These are phyloP conservation scores for Trachelipus rathkii DNA, from an alignment of 1,140 invertebrate genomes.

Conservation along the genomic window DNA sequence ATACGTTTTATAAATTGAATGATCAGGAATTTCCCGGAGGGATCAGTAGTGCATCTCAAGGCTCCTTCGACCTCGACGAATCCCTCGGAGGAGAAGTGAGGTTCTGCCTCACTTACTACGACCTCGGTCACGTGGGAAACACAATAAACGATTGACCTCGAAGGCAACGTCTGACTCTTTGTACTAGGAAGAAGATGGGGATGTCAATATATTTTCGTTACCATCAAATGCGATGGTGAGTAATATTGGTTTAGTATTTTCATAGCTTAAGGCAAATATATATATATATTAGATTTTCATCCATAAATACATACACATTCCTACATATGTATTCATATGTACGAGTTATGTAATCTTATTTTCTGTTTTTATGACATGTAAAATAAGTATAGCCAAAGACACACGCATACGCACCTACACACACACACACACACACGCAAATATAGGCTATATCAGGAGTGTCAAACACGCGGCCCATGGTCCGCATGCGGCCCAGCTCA, in stretches of 20 bases:
- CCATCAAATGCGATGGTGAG: conserved; percentile 39
- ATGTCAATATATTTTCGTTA: conserved; percentile 45
- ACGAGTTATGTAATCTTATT: conserved; percentile 1
- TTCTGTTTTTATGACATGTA: too few relatives aligned
- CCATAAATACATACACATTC: background rate
- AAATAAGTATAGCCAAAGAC: too few relatives aligned
- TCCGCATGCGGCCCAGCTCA: too few relatives aligned
- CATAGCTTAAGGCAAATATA: too few relatives aligned
- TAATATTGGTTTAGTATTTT: background rate
- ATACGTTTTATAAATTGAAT: background rate
- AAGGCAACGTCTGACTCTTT: conserved; percentile 34
- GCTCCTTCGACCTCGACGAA: conserved; percentile 27
- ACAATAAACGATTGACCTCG: conserved; percentile 32
- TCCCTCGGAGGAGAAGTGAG: conserved; percentile 28
- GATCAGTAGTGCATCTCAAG: conserved; percentile 30
- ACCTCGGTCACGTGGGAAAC: conserved; percentile 32
- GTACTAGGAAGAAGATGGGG: conserved; percentile 43
- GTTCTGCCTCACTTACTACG: conserved; percentile 30
- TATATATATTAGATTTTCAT: background rate
- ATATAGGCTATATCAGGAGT: too few relatives aligned
- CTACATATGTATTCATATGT: too few relatives aligned
- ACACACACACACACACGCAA: too few relatives aligned
- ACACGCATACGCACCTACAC: too few relatives aligned
- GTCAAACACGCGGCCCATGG: too few relatives aligned
- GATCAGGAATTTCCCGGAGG: conserved; percentile 29